Percentiles rank a stretch among this genome's conserved stretches.
Evolutionary conservation across 92 coral and sea anemone species (phyloP).

Genomic region (Bergia puertoricense): DNA sequence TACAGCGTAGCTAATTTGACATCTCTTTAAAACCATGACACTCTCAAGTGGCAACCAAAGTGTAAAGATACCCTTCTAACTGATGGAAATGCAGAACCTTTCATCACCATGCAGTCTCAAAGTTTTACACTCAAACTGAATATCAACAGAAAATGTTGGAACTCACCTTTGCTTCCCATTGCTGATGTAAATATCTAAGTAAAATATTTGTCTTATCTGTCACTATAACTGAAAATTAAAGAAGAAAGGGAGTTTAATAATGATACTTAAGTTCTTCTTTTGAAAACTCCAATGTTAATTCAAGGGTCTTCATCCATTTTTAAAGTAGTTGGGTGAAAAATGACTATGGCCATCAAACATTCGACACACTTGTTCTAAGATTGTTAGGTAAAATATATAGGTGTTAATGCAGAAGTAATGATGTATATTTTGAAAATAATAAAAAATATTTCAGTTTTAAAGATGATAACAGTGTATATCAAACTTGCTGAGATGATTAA

Average conservation of each 20-base stretch:
- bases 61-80: not conserved
- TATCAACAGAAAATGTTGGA: not conserved
- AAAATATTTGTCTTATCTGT: conserved; percentile 96
- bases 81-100: too few species aligned
- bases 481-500: not conserved
- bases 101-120: too few species aligned
- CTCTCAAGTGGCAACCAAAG: not conserved
- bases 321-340: too few species aligned
- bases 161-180: conserved; percentile 95
- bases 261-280: not conserved
- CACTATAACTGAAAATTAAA: conserved; percentile 73
- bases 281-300: not conserved
- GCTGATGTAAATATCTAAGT: conserved; percentile 93
- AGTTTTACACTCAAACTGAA: too few species aligned
- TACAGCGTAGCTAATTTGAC: too few species aligned
- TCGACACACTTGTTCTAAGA: too few species aligned
- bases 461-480: not conserved
- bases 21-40: not conserved
- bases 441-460: too few species aligned
- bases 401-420: not conserved
- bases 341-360: too few species aligned
- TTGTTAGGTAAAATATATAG: too few species aligned
- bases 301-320: too few species aligned
- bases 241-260: not conserved
- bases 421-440: not conserved